Base-by-base conservation (phyloP, 1,140 invertebrate species). In the Archegozetes longisetosus region DNA sequence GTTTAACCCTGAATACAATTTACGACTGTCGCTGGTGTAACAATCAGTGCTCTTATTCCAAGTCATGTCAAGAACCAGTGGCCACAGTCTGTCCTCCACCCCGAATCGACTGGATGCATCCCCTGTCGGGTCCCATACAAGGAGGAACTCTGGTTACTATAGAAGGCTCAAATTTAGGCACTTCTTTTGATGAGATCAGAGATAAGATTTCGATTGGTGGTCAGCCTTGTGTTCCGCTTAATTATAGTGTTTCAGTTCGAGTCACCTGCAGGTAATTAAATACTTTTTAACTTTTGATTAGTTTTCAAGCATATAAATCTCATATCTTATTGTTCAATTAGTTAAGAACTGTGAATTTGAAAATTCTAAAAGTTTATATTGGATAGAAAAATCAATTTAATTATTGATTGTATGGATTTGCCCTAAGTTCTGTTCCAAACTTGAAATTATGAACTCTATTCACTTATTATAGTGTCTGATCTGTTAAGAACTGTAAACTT, bases 71-170 rank as follows among this genome's bases (percentile, higher is more conserved):
- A 20, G 57, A 51, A 2, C 24, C 46, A 27, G n/a, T 49, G 9
- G 13, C 25, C 6, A 53, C 64, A 23, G 64, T 91, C 66, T 95
- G 91, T 71, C 91, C 90, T 0, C 83, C 85, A 66, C 90, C 91
- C n/a, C 76, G 88, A 64, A 95, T 96, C 68, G 88, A 93, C 72
- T 86, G 90, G 82, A 93, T 98, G 64, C 86, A 85, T 71, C 94
- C 94, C 0, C 69, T 89, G 28, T 90, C 85, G 69, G 94, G 93
- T 13, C 94, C 93, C 4, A 81, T 91, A 52, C 86, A 93, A 77
- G 94, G 94, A 24, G 93, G 93, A 1, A 98, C 94, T 20, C 71
- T 89, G 28, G 81, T 98, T 0, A 95, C 89, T 3, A 95, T 98
- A 59, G 84, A 87, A 74, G 94, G 94, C 9, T 87, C 88, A 68